These are phyloP conservation scores for Gonatopus flavifemur DNA, from an alignment of 1,140 invertebrate species.

Conservation along the genomic window DNA sequence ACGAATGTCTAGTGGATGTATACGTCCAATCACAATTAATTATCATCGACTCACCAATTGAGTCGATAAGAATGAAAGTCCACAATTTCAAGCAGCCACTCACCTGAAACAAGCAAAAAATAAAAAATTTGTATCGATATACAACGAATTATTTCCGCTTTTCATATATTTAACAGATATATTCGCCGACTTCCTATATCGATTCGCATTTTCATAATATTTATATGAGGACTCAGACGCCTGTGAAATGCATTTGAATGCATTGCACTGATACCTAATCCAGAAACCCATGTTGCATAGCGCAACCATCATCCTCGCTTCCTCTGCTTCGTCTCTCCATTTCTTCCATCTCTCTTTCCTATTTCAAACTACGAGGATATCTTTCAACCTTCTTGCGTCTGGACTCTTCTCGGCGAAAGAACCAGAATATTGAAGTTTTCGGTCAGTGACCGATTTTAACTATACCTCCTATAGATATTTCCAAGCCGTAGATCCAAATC, in stretches of 20 bases:
- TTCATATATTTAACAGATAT: too few species aligned
- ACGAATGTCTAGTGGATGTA: too few species aligned
- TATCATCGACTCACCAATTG: too few species aligned
- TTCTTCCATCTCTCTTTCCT: constrained; percentile 5
- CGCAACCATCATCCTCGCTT: constrained; percentile 8
- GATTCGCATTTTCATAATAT: constrained; percentile 11
- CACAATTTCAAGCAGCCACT: too few species aligned
- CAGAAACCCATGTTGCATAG: constrained; percentile 5
- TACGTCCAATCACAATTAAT: too few species aligned
- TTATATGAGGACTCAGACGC: constrained; percentile 12
- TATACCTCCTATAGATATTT: constrained; percentile 31
- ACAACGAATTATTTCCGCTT: too few species aligned
- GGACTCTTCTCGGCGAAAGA: constrained; percentile 21
- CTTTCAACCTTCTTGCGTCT: constrained; percentile 12
- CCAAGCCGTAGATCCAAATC: constrained; percentile 17
- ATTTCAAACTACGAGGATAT: constrained; percentile 15
- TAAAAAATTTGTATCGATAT: too few species aligned
- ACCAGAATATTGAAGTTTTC: constrained; percentile 42
- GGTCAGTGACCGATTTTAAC: constrained; percentile 40
- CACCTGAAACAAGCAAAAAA: too few species aligned
- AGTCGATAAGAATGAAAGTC: too few species aligned
- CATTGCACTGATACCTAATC: constrained; percentile 11
- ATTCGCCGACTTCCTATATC: too few species aligned
- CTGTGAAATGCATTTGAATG: constrained; percentile 12
- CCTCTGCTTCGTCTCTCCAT: constrained; percentile 3